These are phyloP conservation scores for Diachrysia chrysitis DNA, from an alignment of 2,888 invertebrate species.

Conservation along the genomic window DNA sequence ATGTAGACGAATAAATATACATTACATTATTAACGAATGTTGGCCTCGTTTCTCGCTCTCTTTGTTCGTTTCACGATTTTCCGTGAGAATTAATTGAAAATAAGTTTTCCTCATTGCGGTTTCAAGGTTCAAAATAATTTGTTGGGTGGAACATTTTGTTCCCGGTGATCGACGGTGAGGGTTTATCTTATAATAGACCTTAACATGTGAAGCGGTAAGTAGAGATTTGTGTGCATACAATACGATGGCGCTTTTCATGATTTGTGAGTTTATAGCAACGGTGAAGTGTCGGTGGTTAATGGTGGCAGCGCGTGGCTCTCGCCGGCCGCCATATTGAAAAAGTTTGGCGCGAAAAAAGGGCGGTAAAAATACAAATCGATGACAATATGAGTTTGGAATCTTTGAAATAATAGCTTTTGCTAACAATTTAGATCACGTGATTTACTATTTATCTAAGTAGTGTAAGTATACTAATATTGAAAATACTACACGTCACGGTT, in stretches of 20 bases:
- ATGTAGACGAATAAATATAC: conserved; percentile 88
- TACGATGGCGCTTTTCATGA: conserved; percentile 86
- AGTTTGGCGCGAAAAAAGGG: conserved; percentile 86
- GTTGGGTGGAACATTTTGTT: conserved; percentile 77
- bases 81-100: conserved; percentile 80
- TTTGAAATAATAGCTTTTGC: conserved; percentile 50
- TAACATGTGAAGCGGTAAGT: conserved; percentile 65
- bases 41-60: conserved; percentile 88
- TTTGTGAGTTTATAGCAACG: conserved; percentile 90
- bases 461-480: background rate
- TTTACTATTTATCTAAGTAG: background rate
- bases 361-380: conserved; percentile 71
- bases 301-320: conserved; percentile 87
- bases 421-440: background rate
- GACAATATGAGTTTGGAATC: conserved; percentile 54
- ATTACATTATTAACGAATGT: conserved; percentile 89
- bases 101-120: conserved; percentile 78
- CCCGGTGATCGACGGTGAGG: conserved; percentile 69
- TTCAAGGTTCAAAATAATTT: conserved; percentile 85
- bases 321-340: conserved; percentile 88
- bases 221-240: conserved; percentile 66
- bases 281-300: conserved; percentile 89
- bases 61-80: conserved; percentile 87
- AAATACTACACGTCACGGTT: background rate
- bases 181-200: conserved; percentile 69